phyloP scores from a whole-genome alignment of 2,797 vertebrate genomes.

The Pangasius djambal region DNA sequence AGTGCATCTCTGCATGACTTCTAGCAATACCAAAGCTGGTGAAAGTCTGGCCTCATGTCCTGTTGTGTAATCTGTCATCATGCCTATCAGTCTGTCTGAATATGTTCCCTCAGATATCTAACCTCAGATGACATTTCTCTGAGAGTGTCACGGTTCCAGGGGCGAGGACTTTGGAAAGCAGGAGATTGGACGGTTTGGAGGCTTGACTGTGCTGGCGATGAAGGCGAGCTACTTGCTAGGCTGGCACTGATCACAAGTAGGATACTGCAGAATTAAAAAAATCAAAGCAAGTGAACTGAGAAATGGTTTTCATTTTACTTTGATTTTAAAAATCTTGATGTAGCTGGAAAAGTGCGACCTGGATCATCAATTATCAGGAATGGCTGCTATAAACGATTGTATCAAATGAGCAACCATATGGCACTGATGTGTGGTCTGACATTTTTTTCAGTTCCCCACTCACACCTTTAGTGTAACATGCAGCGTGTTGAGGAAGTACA shows the following conservation, averaged over 20 bases:
- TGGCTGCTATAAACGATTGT: not conserved
- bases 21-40: not conserved
- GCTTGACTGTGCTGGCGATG: not conserved
- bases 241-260: not conserved
- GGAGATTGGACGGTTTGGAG: slow-evolving; percentile 19
- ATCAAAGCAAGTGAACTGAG: not conserved
- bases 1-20: not conserved
- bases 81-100: slow-evolving; percentile 28
- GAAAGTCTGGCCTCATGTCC: slow-evolving; percentile 4
- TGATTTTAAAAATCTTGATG: not conserved
- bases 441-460: not conserved
- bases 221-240: not conserved
- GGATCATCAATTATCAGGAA: not conserved
- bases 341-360: not conserved
- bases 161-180: slow-evolving; percentile 3
- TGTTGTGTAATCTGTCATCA: slow-evolving; percentile 22
- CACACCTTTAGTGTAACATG: not conserved
- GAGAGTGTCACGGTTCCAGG: not conserved
- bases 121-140: slow-evolving; percentile 26
- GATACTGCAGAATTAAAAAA: not conserved
- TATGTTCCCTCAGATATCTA: slow-evolving; percentile 3
- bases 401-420: not conserved
- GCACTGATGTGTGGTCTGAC: not conserved
- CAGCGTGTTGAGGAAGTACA: too few species aligned
- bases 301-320: not conserved